Evolutionary conservation across 2,888 invertebrate genomes (phyloP), one percentile per base, ranked within the genome.

Genomic region (Leptura quadrifasciata): DNA sequence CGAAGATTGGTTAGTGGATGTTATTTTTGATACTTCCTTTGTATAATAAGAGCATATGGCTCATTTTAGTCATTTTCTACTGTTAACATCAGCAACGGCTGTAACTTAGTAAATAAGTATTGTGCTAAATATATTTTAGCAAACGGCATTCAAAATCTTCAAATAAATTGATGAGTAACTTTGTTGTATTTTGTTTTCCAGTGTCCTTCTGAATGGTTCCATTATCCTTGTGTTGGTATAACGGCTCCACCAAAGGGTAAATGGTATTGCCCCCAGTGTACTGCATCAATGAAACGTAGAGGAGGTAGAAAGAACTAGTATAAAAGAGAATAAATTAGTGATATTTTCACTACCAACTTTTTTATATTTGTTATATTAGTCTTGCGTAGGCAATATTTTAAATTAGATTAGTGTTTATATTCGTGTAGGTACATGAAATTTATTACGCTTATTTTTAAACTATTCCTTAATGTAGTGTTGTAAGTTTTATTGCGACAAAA

Each of bases 201-300:
- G 96, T 99, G 99, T 89, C 97, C 97, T 1, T 97, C 96, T 87
- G 98, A 99, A 89, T 99, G 99, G 99, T 99, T 99, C 91, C 99
- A 99, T 91, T 99, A 98, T 90, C 96, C 96, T 6, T 99, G 99
- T 89, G 99, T 99, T 68, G 97, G 97, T 64, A 96, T 99, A 83
- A 95, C 96, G 0, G 96, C 97, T 73, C 96, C 98, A 57, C 99
- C 99, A 0, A 97, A 98, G 89, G 98, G 98, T 72, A 98, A 98
- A 89, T 99, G 99, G 99, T 99, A 96, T 89, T 99, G 99, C 89
- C 98, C 98, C 0, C 96, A 97, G 86, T 99, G 99, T 89, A 94
- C 95, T 72, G 93, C 94, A 80, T 94, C 95, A 76, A 96, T 96
- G 95, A 94, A 95, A 80, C 93, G 96, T 81, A 93, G 96, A 76